phyloP scores from a whole-genome alignment of 92 coral and sea anemone species.

The Phenganax subtilis region DNA sequence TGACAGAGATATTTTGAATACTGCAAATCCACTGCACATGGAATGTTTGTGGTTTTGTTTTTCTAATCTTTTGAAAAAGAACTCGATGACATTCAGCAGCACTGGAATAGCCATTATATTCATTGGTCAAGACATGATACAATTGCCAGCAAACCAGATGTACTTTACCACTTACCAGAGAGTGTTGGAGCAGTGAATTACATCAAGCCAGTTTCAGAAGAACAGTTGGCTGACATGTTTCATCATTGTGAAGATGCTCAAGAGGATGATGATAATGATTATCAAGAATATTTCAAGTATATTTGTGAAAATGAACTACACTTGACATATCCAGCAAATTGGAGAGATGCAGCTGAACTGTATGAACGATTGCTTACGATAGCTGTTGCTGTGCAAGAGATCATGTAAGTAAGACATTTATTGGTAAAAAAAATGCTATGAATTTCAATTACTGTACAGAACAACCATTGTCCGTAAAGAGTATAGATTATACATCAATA shows the following conservation, averaged over 20 bases:
- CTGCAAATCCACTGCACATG: background rate
- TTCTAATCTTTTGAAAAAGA: background rate
- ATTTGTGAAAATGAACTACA: background rate
- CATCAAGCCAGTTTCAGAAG: background rate
- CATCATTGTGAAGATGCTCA: slow-evolving; percentile 15
- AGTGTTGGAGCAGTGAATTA: slow-evolving; percentile 3
- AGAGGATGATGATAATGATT: background rate
- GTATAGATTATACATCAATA: too few relatives aligned
- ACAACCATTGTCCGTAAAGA: too few relatives aligned
- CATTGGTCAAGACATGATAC: background rate
- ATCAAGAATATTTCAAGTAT: slow-evolving; percentile 10
- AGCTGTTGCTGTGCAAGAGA: background rate
- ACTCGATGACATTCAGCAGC: slow-evolving; percentile 8
- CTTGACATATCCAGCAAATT: background rate
- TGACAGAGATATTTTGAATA: background rate
- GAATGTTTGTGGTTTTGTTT: slow-evolving; percentile 5
- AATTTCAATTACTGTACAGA: too few relatives aligned
- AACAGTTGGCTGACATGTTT: slow-evolving; percentile 1
- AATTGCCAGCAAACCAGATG: background rate
- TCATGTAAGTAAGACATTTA: too few relatives aligned
- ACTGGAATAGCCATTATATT: slow-evolving; percentile 23
- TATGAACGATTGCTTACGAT: slow-evolving; percentile 3
- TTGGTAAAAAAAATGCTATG: too few relatives aligned
- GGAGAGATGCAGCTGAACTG: slow-evolving; percentile 5
- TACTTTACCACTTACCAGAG: background rate